A percentile compares a stretch with the other conserved stretches of the same genome.
Evolutionary conservation across 2,888 invertebrate genomes (phyloP).

Genomic region (Eumacrocentrus americanus): DNA sequence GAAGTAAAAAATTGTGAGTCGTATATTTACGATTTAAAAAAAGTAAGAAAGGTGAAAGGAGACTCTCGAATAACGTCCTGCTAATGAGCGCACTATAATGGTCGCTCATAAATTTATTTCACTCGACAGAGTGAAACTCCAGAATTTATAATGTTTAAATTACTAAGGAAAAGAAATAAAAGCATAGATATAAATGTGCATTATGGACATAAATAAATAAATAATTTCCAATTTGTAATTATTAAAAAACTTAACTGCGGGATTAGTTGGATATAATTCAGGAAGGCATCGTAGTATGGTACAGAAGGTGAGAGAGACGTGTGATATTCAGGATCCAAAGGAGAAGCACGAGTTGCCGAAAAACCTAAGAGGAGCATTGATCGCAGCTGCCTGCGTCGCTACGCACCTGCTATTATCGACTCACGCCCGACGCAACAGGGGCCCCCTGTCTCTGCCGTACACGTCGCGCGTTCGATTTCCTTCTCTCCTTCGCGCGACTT

Average conservation of each 20-base stretch:
- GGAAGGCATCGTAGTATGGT: too few species aligned
- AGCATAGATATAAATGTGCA: too few species aligned
- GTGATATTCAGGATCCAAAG: conserved; percentile 30
- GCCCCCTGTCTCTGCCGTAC: background rate
- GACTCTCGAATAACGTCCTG: conserved; percentile 10
- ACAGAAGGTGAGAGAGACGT: conserved; percentile 19
- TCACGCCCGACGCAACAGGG: conserved; percentile 47
- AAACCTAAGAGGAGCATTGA: conserved; percentile 55
- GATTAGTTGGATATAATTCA: background rate
- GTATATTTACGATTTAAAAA: too few species aligned
- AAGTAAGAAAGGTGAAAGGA: conserved; percentile 6
- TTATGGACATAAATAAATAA: too few species aligned
- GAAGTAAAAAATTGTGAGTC: too few species aligned
- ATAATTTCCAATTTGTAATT: too few species aligned
- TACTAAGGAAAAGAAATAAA: too few species aligned
- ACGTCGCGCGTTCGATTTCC: conserved; percentile 4
- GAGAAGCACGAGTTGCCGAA: conserved; percentile 45
- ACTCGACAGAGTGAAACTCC: conserved; percentile 29
- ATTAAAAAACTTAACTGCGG: too few species aligned
- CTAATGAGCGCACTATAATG: conserved; percentile 13
- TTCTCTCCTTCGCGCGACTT: conserved; percentile 1
- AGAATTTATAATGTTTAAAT: too few species aligned
- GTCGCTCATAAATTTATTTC: conserved; percentile 28
- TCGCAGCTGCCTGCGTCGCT: conserved; percentile 58
- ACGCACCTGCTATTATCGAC: conserved; percentile 59